These are phyloP conservation scores for Ophion ventricosus DNA, from an alignment of 2,888 invertebrate genomes.

Conservation along the genomic window DNA sequence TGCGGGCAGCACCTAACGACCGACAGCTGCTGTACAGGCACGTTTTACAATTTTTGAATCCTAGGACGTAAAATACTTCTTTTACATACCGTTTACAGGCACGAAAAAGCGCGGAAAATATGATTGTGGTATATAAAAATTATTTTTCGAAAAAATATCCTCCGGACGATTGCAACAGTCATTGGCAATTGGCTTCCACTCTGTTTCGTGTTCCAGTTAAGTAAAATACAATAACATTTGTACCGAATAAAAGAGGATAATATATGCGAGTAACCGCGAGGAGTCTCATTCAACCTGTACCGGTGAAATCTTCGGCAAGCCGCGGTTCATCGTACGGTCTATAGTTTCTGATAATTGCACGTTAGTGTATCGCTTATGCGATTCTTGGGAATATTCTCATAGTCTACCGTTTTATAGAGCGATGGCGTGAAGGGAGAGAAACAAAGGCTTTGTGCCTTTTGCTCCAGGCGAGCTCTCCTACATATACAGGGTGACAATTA, in stretches of 20 bases:
- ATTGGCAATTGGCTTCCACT: no score
- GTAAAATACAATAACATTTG: neutral
- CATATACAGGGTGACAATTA: neutral
- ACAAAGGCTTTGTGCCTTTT: conserved; percentile 72
- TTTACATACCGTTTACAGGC: no score
- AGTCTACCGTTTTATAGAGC: conserved; percentile 62
- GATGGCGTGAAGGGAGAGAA: conserved; percentile 63
- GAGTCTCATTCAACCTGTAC: conserved; percentile 13
- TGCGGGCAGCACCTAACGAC: no score
- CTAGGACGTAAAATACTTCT: no score
- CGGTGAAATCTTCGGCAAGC: conserved; percentile 65
- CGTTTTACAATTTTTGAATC: no score
- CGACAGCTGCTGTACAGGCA: no score
- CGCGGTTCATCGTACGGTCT: conserved; percentile 78
- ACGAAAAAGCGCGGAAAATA: no score
- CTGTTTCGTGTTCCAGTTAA: no score
- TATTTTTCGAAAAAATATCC: no score
- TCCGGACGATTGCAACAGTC: no score
- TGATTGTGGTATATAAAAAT: no score
- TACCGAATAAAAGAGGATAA: conserved; percentile 3
- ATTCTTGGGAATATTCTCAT: conserved; percentile 82
- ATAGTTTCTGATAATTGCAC: conserved; percentile 44
- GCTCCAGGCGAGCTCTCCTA: neutral
- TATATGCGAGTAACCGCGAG: conserved; percentile 31
- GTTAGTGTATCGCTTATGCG: conserved; percentile 66